Evolutionary conservation across 2,113 vertebrate genomes (phyloP).

Genomic region (Hiodon alosoides): DNA sequence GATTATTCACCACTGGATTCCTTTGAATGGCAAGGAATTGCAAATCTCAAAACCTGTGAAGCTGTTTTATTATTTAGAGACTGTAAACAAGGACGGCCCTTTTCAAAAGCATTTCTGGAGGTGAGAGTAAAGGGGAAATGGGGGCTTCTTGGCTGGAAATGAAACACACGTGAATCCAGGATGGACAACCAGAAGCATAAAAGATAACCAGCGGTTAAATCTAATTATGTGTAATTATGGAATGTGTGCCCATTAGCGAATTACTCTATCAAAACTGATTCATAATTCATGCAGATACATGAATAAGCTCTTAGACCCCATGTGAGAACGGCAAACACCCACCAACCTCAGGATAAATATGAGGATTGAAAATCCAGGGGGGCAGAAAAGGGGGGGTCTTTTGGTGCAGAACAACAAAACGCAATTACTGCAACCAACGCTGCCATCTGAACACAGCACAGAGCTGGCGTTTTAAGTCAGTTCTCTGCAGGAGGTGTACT

Average conservation of each 20-base stretch:
- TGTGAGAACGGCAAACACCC: background rate
- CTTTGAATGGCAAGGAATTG: too few relatives aligned
- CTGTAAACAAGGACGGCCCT: too few relatives aligned
- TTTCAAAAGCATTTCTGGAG: too few relatives aligned
- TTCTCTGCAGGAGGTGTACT: background rate
- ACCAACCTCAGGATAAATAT: background rate
- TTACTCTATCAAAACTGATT: constrained; percentile 1
- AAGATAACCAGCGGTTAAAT: constrained; percentile 1
- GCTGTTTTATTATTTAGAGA: too few relatives aligned
- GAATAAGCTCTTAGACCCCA: constrained; percentile 1
- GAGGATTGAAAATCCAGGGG: background rate
- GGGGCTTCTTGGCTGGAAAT: too few relatives aligned
- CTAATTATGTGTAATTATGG: constrained; percentile 1
- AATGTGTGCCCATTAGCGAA: constrained; percentile 4
- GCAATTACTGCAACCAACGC: background rate
- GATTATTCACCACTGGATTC: too few relatives aligned
- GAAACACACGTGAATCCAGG: too few relatives aligned
- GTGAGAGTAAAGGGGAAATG: too few relatives aligned
- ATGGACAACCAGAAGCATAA: background rate
- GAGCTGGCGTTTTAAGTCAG: background rate
- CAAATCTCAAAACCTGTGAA: too few relatives aligned
- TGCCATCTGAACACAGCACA: background rate
- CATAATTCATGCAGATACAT: constrained; percentile 14
- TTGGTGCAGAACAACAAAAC: background rate
- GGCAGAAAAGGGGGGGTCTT: background rate